These are phyloP conservation scores for Pelvicachromis taeniatus DNA, from an alignment of 2,113 vertebrate genomes.

Conservation along the genomic window DNA sequence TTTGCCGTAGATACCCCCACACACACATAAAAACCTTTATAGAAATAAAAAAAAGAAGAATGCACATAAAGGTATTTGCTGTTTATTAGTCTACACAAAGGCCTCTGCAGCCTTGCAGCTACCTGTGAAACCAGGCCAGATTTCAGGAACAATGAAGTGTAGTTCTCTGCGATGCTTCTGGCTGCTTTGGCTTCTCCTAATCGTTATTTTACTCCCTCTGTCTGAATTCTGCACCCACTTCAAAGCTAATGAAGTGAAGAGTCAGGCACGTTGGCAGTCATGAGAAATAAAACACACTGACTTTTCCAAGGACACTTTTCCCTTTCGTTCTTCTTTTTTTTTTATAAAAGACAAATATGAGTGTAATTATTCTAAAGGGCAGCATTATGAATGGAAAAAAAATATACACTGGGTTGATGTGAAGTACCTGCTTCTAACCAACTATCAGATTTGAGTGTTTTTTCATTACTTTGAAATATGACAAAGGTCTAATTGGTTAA, in stretches of 20 bases:
- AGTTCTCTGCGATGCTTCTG: neutral
- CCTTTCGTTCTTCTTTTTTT: neutral
- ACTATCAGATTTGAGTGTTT: neutral
- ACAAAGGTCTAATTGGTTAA: neutral
- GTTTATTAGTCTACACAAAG: constrained; percentile 21
- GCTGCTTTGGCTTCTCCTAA: constrained; percentile 14
- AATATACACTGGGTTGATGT: neutral
- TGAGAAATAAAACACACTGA: neutral
- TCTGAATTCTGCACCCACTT: neutral
- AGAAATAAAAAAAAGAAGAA: neutral
- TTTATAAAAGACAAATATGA: neutral
- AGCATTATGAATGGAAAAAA: neutral
- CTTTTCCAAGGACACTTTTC: neutral
- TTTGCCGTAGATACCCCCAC: neutral
- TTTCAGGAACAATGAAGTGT: constrained; percentile 11
- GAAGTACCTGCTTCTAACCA: neutral
- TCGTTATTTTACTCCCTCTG: constrained; percentile 15
- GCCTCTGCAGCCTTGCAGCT: neutral
- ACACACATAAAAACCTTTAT: neutral
- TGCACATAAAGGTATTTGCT: neutral
- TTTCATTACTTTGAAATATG: neutral
- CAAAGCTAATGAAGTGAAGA: constrained; percentile 16
- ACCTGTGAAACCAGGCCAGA: neutral
- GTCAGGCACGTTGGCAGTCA: constrained; percentile 10
- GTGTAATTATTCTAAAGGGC: neutral